Conservation (phyloP, 2,888 invertebrate genomes). For the Drosophila nigricruria region DNA sequence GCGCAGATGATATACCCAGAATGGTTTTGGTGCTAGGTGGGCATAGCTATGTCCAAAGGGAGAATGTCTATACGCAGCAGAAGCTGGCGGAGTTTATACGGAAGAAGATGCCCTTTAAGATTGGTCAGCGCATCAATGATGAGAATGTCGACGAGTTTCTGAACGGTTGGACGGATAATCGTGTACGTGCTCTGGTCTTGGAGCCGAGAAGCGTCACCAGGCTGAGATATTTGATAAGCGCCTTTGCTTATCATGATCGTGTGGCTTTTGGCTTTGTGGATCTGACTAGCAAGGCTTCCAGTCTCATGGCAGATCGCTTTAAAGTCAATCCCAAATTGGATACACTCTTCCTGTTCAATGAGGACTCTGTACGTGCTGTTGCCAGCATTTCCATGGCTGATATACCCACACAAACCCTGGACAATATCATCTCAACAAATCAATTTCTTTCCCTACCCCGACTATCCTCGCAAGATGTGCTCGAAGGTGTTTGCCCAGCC, state of each 20-base stretch:
- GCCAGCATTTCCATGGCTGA: slow-evolving; percentile 96
- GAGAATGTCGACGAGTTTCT: slow-evolving; percentile 92
- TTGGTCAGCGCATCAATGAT: slow-evolving; percentile 90
- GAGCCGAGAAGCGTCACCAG: slow-evolving; percentile 91
- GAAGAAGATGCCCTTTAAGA: slow-evolving; percentile 93
- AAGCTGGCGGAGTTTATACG: slow-evolving; percentile 94
- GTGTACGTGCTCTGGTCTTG: slow-evolving; percentile 95
- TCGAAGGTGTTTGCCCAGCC: slow-evolving; percentile 91
- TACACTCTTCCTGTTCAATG: slow-evolving; percentile 95
- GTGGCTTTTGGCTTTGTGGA: slow-evolving; percentile 94
- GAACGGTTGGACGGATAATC: slow-evolving; percentile 95
- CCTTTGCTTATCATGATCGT: slow-evolving; percentile 93
- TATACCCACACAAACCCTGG: slow-evolving; percentile 94
- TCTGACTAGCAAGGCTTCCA: slow-evolving; percentile 88
- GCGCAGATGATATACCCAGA: slow-evolving; percentile 93
- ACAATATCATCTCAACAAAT: slow-evolving; percentile 95
- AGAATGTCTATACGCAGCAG: slow-evolving; percentile 91
- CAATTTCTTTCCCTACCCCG: slow-evolving; percentile 95
- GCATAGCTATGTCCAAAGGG: slow-evolving; percentile 93
- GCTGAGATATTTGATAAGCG: slow-evolving; percentile 94
- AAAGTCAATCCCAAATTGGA: slow-evolving; percentile 91
- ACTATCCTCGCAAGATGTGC: slow-evolving; percentile 94
- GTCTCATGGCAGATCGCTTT: slow-evolving; percentile 88
- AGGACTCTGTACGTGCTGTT: slow-evolving; percentile 91
- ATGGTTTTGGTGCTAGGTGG: slow-evolving; percentile 93